Evolutionary conservation across 2,888 invertebrate species (phyloP).

Genomic region (Cantharis rufa): DNA sequence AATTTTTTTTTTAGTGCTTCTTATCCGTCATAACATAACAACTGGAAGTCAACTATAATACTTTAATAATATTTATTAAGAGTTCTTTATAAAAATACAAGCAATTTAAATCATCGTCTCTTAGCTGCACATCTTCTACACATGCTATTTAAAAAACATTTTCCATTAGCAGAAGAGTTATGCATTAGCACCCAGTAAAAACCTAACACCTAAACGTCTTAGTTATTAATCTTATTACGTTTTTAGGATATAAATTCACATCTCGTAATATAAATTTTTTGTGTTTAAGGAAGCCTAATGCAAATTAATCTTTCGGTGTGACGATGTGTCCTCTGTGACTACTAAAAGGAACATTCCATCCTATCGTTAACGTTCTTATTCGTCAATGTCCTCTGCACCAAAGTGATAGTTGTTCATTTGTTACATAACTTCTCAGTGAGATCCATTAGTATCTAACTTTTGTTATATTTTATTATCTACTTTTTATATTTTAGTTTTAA

Average conservation of each 20-base stretch:
- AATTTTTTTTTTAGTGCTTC: no score
- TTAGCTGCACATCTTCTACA: no score
- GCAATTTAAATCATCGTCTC: no score
- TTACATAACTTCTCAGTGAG: slow-evolving; percentile 18
- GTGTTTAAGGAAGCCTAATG: slow-evolving; percentile 19
- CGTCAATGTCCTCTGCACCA: slow-evolving; percentile 21
- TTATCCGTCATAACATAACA: no score
- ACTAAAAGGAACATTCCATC: slow-evolving; percentile 18
- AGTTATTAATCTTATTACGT: neutral
- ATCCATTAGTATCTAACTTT: neutral
- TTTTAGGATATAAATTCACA: slow-evolving; percentile 10
- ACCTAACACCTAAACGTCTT: neutral
- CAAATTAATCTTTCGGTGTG: slow-evolving; percentile 24
- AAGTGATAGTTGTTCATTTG: slow-evolving; percentile 24
- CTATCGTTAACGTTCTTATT: slow-evolving; percentile 23
- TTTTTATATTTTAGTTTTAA: neutral
- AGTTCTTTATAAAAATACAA: no score
- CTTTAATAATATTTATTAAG: no score
- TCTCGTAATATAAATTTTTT: slow-evolving; percentile 2
- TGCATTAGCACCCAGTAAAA: neutral
- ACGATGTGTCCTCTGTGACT: slow-evolving; percentile 22
- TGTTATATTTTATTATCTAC: neutral
- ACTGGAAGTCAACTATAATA: no score
- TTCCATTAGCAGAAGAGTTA: neutral
- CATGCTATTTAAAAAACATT: neutral